Evolutionary conservation across 2,113 vertebrate genomes (phyloP).

Genomic region (Sphyrna mokarran): DNA sequence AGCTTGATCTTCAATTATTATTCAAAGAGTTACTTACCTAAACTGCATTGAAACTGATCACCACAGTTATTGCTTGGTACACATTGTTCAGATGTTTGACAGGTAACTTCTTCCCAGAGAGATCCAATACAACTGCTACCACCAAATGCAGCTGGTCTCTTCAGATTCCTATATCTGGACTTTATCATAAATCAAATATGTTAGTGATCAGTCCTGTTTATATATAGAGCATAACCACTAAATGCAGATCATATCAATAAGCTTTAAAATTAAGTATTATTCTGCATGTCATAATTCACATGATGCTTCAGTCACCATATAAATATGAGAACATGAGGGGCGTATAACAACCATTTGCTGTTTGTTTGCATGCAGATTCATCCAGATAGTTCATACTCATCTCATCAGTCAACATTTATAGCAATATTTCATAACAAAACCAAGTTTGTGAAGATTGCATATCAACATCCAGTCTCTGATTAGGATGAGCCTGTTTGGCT

Average conservation of each 20-base stretch:
- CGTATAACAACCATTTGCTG: neutral
- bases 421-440: neutral
- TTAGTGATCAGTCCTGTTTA: neutral
- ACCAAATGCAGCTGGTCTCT: constrained; percentile 57
- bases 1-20: neutral
- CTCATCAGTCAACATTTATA: neutral
- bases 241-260: neutral
- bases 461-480: neutral
- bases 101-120: constrained; percentile 65
- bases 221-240: neutral
- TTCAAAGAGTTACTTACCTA: constrained; percentile 12
- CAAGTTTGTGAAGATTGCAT: neutral
- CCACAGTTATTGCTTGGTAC: constrained; percentile 57
- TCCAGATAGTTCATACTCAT: neutral
- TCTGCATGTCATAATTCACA: neutral
- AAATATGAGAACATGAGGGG: neutral
- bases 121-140: constrained; percentile 58
- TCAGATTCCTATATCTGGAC: constrained; percentile 65
- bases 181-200: constrained; percentile 44
- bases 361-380: neutral
- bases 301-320: neutral
- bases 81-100: constrained; percentile 52
- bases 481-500: neutral
- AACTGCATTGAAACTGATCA: constrained; percentile 40
- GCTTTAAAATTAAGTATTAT: neutral